Base-by-base conservation (phyloP, 2,113 vertebrate genomes). In the Neoarius graeffei region DNA sequence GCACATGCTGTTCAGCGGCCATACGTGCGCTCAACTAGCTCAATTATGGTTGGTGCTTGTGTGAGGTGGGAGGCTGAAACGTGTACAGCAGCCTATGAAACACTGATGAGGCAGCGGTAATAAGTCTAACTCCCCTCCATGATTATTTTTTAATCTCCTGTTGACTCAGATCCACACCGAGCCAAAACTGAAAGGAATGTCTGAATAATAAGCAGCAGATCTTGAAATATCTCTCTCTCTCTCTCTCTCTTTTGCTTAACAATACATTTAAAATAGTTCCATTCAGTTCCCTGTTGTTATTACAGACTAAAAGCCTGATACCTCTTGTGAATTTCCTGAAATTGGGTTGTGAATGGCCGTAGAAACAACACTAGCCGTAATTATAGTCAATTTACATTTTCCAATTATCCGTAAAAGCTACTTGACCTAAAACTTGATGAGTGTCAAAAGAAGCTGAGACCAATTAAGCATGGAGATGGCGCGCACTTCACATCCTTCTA, bases 351-450 rank as follows among this genome's bases (percentile, higher is more conserved):
- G 86, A 91, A 90, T 92, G 90, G 84, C 62, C 81, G 84, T 83
- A 87, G 90, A 82, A 86, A 83, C 87, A 71, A 88, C 69, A 59
- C 80, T 83, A 80, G 88, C 83, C 66, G 85, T 89, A 91, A 92
- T 91, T 92, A 91, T 76, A 82, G 86, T 85, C 90, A 80, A 92
- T 93, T 93, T 92, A 81, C 91, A 92, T 91, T 89, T 92, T 90
- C 88, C 90, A 91, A 90, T 92, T 93, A 92, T 91, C 87, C 60
- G 83, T 89, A 91, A 92, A 93, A 92, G 90, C 89, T 91, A 89
- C 92, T 93, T 92, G 92, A 92, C 92, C 92, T 90, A 91, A 91
- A 91, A 91, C 88, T 90, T 76, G 76, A 87, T 88, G 81, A 84
- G 89, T 92, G 90, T 91, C 89, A 92, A 89, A 92, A 57, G 79